These are phyloP conservation scores for Tautogolabrus adspersus DNA, from an alignment of 2,113 vertebrate genomes.

Conservation along the genomic window DNA sequence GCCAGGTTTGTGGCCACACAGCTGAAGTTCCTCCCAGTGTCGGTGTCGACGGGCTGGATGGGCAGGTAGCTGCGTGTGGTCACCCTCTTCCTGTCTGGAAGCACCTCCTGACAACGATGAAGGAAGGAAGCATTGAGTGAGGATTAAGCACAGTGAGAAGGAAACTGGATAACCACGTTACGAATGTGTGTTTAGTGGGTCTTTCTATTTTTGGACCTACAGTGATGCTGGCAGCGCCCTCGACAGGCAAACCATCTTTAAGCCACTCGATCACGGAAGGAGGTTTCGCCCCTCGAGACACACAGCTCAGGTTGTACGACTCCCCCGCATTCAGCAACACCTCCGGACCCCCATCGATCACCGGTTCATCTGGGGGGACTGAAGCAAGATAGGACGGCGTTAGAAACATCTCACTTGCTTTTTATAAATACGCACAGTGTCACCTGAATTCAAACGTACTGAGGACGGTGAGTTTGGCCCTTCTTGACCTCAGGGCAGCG, in stretches of 20 bases:
- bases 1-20: slow-evolving; percentile 90
- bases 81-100: slow-evolving; percentile 91
- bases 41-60: slow-evolving; percentile 89
- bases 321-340: slow-evolving; percentile 91
- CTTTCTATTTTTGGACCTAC: slow-evolving; percentile 72
- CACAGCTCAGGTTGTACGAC: slow-evolving; percentile 92
- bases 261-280: slow-evolving; percentile 91
- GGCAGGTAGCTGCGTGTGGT: slow-evolving; percentile 90
- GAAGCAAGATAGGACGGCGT: background rate
- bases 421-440: background rate
- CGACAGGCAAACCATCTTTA: slow-evolving; percentile 89
- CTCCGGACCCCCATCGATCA: slow-evolving; percentile 90
- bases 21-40: slow-evolving; percentile 91
- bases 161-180: background rate
- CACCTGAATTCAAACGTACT: slow-evolving; percentile 69
- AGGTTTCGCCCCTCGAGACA: slow-evolving; percentile 92
- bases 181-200: background rate
- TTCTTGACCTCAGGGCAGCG: slow-evolving; percentile 91
- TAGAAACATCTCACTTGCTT: background rate
- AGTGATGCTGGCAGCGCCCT: slow-evolving; percentile 87
- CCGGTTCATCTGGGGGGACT: slow-evolving; percentile 92
- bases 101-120: slow-evolving; percentile 83
- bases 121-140: background rate
- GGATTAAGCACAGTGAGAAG: background rate
- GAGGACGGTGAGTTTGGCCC: slow-evolving; percentile 93